Evolutionary conservation across 35 echinoderm and acorn worm genomes (phyloP).

Genomic region (Heliocidaris tuberculata): DNA sequence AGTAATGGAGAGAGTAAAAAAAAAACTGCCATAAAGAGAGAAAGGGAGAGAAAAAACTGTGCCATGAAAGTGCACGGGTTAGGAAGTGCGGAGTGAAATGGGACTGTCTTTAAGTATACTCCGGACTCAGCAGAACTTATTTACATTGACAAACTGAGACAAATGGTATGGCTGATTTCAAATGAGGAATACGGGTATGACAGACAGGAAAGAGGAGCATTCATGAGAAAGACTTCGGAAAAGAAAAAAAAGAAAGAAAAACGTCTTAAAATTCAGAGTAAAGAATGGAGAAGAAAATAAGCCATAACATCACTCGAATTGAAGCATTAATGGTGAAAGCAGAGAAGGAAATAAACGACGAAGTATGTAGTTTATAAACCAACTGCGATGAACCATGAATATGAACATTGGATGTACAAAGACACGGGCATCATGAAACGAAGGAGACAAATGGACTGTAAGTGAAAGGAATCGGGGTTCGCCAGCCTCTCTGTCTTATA

Average conservation of each 20-base stretch:
- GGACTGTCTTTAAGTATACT: no score
- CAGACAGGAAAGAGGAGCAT: neutral
- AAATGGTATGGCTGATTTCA: neutral
- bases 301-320: no score
- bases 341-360: neutral
- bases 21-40: no score
- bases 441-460: neutral
- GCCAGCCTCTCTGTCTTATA: neutral
- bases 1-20: no score
- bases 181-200: neutral
- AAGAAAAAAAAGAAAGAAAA: neutral
- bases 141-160: neutral
- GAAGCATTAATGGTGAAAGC: no score
- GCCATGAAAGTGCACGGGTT: neutral
- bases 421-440: neutral
- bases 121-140: neutral
- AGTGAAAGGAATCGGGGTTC: neutral
- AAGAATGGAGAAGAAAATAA: neutral
- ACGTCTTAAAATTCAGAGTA: neutral
- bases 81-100: neutral
- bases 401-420: neutral
- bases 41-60: neutral
- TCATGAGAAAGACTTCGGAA: neutral
- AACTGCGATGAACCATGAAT: neutral
- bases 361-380: neutral